Evolutionary conservation across 92 coral and sea anemone genomes (phyloP).

Genomic region (Umimayanthus kanabou): DNA sequence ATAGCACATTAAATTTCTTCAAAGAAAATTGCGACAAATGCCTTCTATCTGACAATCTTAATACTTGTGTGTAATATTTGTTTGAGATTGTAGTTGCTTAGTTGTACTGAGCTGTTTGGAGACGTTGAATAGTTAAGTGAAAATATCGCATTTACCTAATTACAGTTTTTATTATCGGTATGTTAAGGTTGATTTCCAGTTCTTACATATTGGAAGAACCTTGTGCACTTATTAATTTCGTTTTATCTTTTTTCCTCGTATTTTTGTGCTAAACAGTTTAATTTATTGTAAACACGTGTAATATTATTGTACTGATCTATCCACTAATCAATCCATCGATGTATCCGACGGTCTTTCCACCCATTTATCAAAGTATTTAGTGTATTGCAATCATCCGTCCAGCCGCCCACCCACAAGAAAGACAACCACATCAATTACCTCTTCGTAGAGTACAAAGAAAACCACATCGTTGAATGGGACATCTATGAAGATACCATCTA

Average conservation of each 20-base stretch:
- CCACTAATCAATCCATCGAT: neutral
- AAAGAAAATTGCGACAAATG: too few species aligned
- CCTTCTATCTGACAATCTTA: neutral
- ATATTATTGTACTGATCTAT: neutral
- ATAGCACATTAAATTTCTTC: too few species aligned
- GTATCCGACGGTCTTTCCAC: neutral
- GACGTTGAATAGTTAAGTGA: too few species aligned
- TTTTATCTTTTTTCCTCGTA: too few species aligned
- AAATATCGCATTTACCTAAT: too few species aligned
- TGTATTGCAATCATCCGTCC: neutral
- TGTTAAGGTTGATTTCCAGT: too few species aligned
- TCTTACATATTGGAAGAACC: too few species aligned
- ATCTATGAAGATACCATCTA: constrained; percentile 53
- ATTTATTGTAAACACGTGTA: neutral
- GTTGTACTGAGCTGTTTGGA: neutral
- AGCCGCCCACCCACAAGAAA: neutral
- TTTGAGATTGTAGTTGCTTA: neutral
- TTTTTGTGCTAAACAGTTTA: neutral
- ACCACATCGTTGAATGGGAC: constrained; percentile 47
- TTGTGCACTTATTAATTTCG: too few species aligned
- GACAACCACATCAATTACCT: constrained; percentile 61
- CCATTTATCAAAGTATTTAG: too few species aligned
- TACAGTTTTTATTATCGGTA: too few species aligned
- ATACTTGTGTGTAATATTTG: neutral
- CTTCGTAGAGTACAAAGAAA: constrained; percentile 53